A percentile compares a stretch with the other conserved stretches of the same genome.
Conservation (phyloP, 2,888 invertebrate species). For the Polymixis flavicincta region DNA sequence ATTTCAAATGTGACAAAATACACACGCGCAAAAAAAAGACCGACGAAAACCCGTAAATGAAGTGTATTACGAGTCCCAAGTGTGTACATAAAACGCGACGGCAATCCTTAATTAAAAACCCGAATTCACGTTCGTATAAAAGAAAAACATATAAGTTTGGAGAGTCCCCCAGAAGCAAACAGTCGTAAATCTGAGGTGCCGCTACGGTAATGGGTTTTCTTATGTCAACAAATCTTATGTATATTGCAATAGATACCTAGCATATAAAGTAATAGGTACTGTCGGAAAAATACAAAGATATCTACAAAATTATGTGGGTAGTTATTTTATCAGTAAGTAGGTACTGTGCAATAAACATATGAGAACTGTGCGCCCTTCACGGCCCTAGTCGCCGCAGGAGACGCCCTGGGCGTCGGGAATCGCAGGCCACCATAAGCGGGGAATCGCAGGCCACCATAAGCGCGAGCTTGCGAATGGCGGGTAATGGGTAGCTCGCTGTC, state of each 20-base stretch:
- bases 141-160: constrained; percentile 74
- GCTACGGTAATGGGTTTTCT: constrained; percentile 82
- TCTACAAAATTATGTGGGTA: not conserved
- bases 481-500: too few species aligned
- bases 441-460: too few species aligned
- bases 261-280: constrained; percentile 31
- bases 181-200: constrained; percentile 81
- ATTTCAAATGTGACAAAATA: constrained; percentile 62
- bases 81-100: constrained; percentile 70
- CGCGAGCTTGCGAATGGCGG: too few species aligned
- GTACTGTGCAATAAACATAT: not conserved
- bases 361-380: too few species aligned
- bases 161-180: constrained; percentile 73
- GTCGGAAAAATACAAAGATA: constrained; percentile 34
- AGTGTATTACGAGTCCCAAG: constrained; percentile 73
- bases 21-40: constrained; percentile 57
- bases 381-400: too few species aligned
- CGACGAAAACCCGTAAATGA: constrained; percentile 67
- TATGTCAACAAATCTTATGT: constrained; percentile 80
- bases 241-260: constrained; percentile 63
- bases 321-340: constrained; percentile 14
- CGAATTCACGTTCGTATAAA: constrained; percentile 73
- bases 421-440: too few species aligned
- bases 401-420: too few species aligned
- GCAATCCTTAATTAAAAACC: constrained; percentile 76